A percentile compares a stretch with the other conserved stretches of the same genome.
Conservation (phyloP, 2,797 vertebrate species). For the Alcedo atthis region DNA sequence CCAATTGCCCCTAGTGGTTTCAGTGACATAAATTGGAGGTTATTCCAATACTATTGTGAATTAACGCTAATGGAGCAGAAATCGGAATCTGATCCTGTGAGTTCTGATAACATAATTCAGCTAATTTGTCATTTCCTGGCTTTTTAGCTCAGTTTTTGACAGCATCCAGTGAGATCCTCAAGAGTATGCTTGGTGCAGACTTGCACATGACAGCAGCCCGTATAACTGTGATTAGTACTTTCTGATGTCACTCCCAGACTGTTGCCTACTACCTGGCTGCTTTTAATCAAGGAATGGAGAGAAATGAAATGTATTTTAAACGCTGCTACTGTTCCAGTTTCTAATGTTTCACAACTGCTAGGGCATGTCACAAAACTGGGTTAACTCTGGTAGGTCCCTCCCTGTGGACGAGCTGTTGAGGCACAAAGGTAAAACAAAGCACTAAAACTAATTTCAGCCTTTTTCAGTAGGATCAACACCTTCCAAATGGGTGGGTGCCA, state of each 20-base stretch:
- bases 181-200: neutral
- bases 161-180: neutral
- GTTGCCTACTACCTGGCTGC: neutral
- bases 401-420: neutral
- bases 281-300: neutral
- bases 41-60: neutral
- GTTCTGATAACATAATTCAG: slow-evolving; percentile 21
- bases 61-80: neutral
- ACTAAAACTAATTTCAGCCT: neutral
- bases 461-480: neutral
- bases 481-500: neutral
- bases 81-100: neutral
- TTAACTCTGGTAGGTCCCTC: neutral
- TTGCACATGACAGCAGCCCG: neutral
- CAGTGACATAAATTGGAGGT: neutral
- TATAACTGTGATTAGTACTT: neutral
- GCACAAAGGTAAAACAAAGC: neutral
- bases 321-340: neutral
- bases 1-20: neutral
- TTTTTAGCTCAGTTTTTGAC: neutral
- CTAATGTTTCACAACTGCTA: neutral
- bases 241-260: neutral
- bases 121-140: slow-evolving; percentile 16
- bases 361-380: neutral
- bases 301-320: neutral